These are phyloP conservation scores for Hyperoodon ampullatus DNA, from an alignment of 2,113 vertebrate genomes.

Conservation along the genomic window DNA sequence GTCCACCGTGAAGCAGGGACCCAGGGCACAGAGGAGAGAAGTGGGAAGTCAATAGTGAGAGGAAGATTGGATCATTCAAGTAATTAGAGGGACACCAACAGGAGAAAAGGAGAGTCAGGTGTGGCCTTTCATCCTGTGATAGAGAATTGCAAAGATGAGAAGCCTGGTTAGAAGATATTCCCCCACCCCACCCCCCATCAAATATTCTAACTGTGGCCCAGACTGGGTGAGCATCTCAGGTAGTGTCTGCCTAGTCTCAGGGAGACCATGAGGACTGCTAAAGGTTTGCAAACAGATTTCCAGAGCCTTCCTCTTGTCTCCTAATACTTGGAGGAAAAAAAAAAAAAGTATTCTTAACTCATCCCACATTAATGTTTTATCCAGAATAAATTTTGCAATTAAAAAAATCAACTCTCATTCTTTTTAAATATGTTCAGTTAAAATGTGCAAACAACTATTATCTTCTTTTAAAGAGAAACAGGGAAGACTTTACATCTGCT, in stretches of 20 bases:
- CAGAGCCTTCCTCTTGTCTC: background rate
- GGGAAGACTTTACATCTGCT: constrained; percentile 67
- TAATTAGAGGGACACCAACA: background rate
- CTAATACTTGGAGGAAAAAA: background rate
- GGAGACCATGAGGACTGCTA: background rate
- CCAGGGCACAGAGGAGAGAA: background rate
- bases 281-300: constrained; percentile 29
- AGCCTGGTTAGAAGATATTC: background rate
- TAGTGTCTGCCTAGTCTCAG: background rate
- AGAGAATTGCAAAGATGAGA: background rate
- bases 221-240: background rate
- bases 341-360: constrained; percentile 57
- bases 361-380: constrained; percentile 67
- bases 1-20: background rate
- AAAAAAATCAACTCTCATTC: constrained; percentile 65
- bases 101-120: background rate
- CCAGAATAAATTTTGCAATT: constrained; percentile 68
- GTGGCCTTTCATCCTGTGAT: background rate
- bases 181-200: background rate
- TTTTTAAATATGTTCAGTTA: constrained; percentile 77
- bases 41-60: background rate
- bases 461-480: constrained; percentile 73
- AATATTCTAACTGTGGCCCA: background rate
- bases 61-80: background rate
- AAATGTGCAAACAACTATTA: constrained; percentile 74